phyloP scores from a whole-genome alignment of 2,888 invertebrate genomes.

The Melieria picta region DNA sequence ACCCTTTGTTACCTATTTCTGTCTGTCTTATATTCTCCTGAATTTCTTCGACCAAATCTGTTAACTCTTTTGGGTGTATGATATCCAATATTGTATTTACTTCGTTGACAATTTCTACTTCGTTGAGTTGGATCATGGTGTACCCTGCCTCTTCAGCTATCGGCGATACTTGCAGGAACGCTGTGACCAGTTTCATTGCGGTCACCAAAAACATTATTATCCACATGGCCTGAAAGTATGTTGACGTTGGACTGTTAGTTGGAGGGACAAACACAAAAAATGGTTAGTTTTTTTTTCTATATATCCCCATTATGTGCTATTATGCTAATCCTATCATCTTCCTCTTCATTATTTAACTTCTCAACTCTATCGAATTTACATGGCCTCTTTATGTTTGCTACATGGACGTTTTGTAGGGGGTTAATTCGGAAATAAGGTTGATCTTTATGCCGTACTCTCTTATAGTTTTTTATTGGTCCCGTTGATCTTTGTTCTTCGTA shows the following conservation, averaged over 20 bases:
- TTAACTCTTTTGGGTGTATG: conserved; percentile 8
- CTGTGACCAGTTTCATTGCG: neutral
- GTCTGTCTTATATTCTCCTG: neutral
- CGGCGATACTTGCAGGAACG: conserved; percentile 8
- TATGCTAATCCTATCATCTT: neutral
- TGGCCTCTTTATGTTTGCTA: neutral
- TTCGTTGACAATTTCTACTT: conserved; percentile 2
- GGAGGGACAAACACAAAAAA: too few relatives aligned
- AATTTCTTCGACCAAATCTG: neutral
- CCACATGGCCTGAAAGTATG: too few relatives aligned
- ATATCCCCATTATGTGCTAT: too few relatives aligned
- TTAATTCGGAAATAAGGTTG: too few relatives aligned
- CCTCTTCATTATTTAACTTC: neutral
- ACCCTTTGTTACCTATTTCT: neutral
- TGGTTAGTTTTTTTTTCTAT: too few relatives aligned
- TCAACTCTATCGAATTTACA: neutral
- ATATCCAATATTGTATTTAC: conserved; percentile 12
- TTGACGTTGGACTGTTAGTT: too few relatives aligned
- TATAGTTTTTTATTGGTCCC: too few relatives aligned
- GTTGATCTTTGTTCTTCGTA: too few relatives aligned
- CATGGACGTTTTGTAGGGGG: conserved; percentile 1
- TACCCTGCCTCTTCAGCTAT: conserved; percentile 7
- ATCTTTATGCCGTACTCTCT: too few relatives aligned
- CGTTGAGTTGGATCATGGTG: neutral
- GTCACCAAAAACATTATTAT: neutral